Base-by-base conservation (phyloP, 2,797 vertebrate species). In the Sebastes oblongus region DNA sequence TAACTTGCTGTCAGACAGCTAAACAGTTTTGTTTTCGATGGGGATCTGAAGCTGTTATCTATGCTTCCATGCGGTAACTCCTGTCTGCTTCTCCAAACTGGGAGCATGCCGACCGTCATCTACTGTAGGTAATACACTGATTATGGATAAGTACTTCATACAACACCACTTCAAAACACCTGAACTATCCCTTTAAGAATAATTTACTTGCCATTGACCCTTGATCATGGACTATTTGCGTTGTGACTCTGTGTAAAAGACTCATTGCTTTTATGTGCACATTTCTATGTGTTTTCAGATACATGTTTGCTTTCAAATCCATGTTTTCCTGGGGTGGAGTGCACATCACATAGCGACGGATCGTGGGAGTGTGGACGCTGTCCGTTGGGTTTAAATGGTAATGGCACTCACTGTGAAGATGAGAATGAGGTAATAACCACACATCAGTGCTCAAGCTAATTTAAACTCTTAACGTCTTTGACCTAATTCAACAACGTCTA, bases 351-450 rank as follows among this genome's bases (percentile, higher is more conserved):
- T 16, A 86, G 93, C 0, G 96, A 99, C 22, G 98, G 97, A 3
- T 97, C 97, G 5, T 99, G 98, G 98, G 96, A 97, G 32, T 99
- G 98, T 18, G 97, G 97, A 14, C 87, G 87, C 5, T 99, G 98
- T 77, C 98, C 98, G 0, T 69, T 83, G 82, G 98, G 98, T 75
- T 97, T 96, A 68, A 91, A 95, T 80, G 98, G 98, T 77, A 99
- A 99, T 13, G 98, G 98, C 62, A 97, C 96, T 0, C 83, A 95
- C 78, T 99, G 98, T 80, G 96, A 99, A 84, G 98, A 99, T 89
- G 96, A 97, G 82, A 96, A 99, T 73, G 98, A 99, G 97, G 98
- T 98, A 91, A 86, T 12, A 29, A n/a, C 34, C 2, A 29, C 54
- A 58, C 2, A 12, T 70, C 24, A 4, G 22, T 56, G 46, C 20